These are phyloP conservation scores for Galeopterus variegatus DNA, from an alignment of 2,113 vertebrate species.

Conservation along the genomic window DNA sequence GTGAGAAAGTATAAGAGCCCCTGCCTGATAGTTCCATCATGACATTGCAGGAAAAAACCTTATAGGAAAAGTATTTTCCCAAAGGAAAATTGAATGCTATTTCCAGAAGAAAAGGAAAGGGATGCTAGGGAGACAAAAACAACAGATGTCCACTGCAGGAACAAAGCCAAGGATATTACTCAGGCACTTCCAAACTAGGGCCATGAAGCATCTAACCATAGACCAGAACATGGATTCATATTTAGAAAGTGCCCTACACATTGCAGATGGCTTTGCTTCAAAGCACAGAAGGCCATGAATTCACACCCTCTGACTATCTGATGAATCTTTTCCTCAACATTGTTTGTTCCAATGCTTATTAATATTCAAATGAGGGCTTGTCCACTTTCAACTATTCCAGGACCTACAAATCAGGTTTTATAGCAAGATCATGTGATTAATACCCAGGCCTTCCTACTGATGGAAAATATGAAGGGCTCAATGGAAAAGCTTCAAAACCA, in stretches of 20 bases:
- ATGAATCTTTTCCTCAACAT: neutral
- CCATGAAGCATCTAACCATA: conserved; percentile 25
- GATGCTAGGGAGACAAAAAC: conserved; percentile 61
- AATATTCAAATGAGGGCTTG: neutral
- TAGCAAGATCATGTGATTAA: neutral
- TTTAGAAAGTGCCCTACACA: neutral
- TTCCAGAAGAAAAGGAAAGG: conserved; percentile 40
- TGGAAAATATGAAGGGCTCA: neutral
- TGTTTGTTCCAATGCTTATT: neutral
- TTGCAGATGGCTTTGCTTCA: neutral
- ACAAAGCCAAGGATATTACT: conserved; percentile 67
- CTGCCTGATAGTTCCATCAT: neutral
- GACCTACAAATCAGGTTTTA: neutral
- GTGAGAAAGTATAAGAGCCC: neutral
- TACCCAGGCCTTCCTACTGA: neutral
- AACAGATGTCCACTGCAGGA: conserved; percentile 62
- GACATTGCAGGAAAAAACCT: conserved; percentile 25
- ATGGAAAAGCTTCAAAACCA: neutral
- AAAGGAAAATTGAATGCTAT: conserved; percentile 41
- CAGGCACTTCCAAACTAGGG: conserved; percentile 64
- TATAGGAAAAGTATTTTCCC: conserved; percentile 44
- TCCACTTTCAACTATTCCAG: neutral
- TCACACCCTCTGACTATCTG: neutral
- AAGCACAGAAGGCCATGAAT: neutral
- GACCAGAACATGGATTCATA: neutral